phyloP scores from a whole-genome alignment of 2,888 invertebrate species.

The Neoaliturus tenellus region DNA sequence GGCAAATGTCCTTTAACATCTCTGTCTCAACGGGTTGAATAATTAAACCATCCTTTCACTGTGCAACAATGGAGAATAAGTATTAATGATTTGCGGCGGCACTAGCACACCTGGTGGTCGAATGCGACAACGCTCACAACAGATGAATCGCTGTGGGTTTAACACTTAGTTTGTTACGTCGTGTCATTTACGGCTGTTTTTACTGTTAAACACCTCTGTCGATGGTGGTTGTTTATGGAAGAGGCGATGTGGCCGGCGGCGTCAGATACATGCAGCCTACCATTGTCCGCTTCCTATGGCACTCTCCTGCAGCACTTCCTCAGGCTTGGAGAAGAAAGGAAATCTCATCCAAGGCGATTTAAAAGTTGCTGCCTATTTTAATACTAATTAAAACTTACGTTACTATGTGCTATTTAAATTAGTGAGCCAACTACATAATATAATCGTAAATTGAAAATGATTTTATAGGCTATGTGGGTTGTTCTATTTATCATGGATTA shows the following conservation, averaged over 20 bases:
- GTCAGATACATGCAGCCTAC: neutral
- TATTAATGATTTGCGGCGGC: constrained; percentile 48
- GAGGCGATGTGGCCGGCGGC: neutral
- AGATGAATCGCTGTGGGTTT: constrained; percentile 35
- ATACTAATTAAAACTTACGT: too few species aligned
- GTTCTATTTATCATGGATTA: too few species aligned
- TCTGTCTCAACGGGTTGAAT: constrained; percentile 49
- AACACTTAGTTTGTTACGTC: constrained; percentile 46
- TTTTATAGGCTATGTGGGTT: too few species aligned
- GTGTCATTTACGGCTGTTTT: constrained; percentile 40
- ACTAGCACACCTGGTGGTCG: constrained; percentile 35
- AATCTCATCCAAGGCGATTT: too few species aligned
- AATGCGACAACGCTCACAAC: constrained; percentile 21
- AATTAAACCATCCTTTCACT: constrained; percentile 53
- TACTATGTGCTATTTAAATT: too few species aligned
- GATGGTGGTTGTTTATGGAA: neutral
- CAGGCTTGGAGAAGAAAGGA: too few species aligned
- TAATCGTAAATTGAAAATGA: too few species aligned
- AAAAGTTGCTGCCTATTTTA: too few species aligned
- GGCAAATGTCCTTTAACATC: constrained; percentile 38
- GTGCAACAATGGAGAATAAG: constrained; percentile 50
- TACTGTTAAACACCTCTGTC: constrained; percentile 39
- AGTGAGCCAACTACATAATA: too few species aligned
- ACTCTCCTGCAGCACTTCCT: too few species aligned
- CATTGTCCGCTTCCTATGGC: constrained; percentile 24